Evolutionary conservation across 2,888 invertebrate genomes (phyloP).

Genomic region (Orthosia gothica): DNA sequence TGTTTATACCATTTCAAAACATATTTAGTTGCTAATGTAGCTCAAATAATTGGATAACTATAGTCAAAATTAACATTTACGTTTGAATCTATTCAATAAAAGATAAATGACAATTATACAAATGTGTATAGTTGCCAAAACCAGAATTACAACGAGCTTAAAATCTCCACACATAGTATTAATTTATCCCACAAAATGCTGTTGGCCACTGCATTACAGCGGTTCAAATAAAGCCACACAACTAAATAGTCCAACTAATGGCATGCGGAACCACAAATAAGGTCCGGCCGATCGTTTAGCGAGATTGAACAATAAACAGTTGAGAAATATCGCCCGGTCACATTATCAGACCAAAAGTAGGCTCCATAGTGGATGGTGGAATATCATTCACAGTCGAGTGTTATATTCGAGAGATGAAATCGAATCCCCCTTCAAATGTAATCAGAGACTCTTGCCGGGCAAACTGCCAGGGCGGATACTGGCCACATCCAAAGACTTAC

Average conservation of each 20-base stretch:
- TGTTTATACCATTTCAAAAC: no score
- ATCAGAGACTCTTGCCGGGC: constrained; percentile 72
- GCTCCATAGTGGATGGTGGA: constrained; percentile 23
- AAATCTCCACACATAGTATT: not conserved
- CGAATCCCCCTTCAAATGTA: constrained; percentile 71
- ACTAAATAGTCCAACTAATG: constrained; percentile 36
- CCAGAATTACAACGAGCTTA: not conserved
- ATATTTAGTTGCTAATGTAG: not conserved
- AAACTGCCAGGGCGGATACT: constrained; percentile 68
- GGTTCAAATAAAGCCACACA: constrained; percentile 27
- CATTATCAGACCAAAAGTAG: constrained; percentile 28
- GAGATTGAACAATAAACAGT: constrained; percentile 50
- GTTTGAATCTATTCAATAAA: not conserved
- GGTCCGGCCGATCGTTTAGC: constrained; percentile 42
- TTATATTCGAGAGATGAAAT: constrained; percentile 71
- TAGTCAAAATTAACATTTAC: fast-evolving
- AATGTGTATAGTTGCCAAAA: not conserved
- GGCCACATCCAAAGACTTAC: constrained; percentile 65
- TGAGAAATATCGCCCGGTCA: constrained; percentile 32
- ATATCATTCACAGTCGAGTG: constrained; percentile 60
- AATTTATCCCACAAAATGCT: constrained; percentile 13
- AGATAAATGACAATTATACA: not conserved
- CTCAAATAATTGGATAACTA: not conserved
- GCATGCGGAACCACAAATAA: constrained; percentile 46
- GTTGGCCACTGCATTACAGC: constrained; percentile 6